Conservation (phyloP, 2,113 vertebrate genomes). For the Gymnocephalus cernua region DNA sequence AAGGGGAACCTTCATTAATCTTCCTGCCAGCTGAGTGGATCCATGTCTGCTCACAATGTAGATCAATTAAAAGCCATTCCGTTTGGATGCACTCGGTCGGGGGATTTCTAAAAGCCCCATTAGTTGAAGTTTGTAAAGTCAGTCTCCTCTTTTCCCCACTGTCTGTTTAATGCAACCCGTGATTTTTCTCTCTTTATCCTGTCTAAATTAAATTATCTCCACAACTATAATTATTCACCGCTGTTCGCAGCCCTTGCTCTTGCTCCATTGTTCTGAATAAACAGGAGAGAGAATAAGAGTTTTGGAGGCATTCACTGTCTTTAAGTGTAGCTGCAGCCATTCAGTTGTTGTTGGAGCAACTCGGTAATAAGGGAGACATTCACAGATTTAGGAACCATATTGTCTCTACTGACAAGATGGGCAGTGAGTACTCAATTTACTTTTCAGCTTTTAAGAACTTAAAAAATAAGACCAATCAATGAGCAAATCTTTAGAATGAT, state of each 20-base stretch:
- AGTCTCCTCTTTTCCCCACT: neutral
- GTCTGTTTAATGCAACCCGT: slow-evolving; percentile 6
- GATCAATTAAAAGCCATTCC: slow-evolving; percentile 52
- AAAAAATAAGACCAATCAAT: neutral
- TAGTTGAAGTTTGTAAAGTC: slow-evolving; percentile 30
- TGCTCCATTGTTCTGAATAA: slow-evolving; percentile 10
- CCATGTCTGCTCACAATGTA: neutral
- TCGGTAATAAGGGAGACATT: neutral
- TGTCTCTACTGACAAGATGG: neutral
- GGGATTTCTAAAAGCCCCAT: slow-evolving; percentile 41
- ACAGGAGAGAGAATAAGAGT: neutral
- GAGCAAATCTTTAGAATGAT: neutral
- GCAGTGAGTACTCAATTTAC: neutral
- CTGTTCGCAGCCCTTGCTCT: neutral
- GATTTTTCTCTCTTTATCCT: neutral
- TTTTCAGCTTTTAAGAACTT: neutral
- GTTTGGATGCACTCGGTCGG: neutral
- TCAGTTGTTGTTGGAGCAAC: slow-evolving; percentile 39
- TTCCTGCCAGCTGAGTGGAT: slow-evolving; percentile 7
- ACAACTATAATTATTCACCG: slow-evolving; percentile 30
- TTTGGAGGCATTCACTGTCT: neutral
- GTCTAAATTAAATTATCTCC: slow-evolving; percentile 42
- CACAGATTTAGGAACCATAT: slow-evolving; percentile 11
- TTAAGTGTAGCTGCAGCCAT: slow-evolving; percentile 16
- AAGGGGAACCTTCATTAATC: slow-evolving; percentile 16